Evolutionary conservation across 2,797 vertebrate species (phyloP).

Genomic region (Leptodactylus fallax): DNA sequence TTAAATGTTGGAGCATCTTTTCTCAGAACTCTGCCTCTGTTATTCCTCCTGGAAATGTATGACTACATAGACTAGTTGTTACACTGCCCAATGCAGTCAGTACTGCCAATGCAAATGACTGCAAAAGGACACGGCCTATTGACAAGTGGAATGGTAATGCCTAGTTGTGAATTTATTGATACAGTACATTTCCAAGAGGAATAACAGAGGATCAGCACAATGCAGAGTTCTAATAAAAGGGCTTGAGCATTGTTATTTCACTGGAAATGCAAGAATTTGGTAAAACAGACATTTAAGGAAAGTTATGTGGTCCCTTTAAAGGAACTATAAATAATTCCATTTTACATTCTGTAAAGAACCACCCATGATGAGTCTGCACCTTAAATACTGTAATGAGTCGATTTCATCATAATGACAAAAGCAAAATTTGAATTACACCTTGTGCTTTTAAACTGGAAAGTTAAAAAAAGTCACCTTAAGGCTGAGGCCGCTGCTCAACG

Average conservation of each 20-base stretch:
- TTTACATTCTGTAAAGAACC: background rate
- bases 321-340: background rate
- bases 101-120: no score
- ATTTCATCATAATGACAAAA: background rate
- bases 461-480: background rate
- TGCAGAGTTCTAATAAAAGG: no score
- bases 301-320: background rate
- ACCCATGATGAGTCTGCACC: background rate
- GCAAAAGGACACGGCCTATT: no score
- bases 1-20: background rate
- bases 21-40: background rate
- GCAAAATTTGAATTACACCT: conserved; percentile 16
- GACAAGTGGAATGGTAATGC: background rate
- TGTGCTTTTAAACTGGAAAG: conserved; percentile 23
- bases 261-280: no score
- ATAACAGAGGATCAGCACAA: background rate
- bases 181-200: background rate
- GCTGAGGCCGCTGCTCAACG: no score
- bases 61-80: no score
- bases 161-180: background rate
- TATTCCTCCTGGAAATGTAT: background rate
- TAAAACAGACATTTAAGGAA: background rate
- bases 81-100: no score
- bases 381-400: background rate
- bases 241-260: no score